Conservation (phyloP, 2,888 invertebrate species). For the Eumerus sabulonum region DNA sequence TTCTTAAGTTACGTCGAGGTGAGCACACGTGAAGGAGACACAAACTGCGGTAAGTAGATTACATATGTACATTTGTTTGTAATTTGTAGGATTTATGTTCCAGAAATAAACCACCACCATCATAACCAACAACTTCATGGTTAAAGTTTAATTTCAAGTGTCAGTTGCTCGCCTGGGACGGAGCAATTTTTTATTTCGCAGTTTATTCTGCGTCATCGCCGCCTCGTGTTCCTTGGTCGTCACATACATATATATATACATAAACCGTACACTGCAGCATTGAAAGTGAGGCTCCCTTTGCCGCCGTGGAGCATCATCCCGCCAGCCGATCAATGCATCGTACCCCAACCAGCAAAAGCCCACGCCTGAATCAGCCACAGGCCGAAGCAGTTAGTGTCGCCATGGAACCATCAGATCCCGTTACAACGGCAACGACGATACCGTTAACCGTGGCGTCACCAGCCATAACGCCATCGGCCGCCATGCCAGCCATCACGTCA, state of each 20-base stretch:
- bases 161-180: neutral
- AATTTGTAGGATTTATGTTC: too few relatives aligned
- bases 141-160: neutral
- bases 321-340: neutral
- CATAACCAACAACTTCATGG: too few relatives aligned
- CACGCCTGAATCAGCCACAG: slow-evolving; percentile 6
- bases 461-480: neutral
- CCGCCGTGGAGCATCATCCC: slow-evolving; percentile 1
- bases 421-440: neutral
- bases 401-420: slow-evolving; percentile 5
- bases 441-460: neutral
- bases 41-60: too few relatives aligned
- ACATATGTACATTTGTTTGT: too few relatives aligned
- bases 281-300: slow-evolving; percentile 3
- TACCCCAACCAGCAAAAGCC: slow-evolving; percentile 9
- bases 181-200: slow-evolving; percentile 3
- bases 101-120: too few relatives aligned
- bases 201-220: neutral
- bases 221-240: neutral
- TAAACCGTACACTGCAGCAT: neutral
- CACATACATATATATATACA: too few relatives aligned
- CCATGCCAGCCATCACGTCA: too few relatives aligned
- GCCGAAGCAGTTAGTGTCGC: neutral
- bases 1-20: too few relatives aligned
- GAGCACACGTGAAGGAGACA: too few relatives aligned